Base-by-base conservation (phyloP, 92 coral and sea anemone species). In the Phenganax stokvisi region DNA sequence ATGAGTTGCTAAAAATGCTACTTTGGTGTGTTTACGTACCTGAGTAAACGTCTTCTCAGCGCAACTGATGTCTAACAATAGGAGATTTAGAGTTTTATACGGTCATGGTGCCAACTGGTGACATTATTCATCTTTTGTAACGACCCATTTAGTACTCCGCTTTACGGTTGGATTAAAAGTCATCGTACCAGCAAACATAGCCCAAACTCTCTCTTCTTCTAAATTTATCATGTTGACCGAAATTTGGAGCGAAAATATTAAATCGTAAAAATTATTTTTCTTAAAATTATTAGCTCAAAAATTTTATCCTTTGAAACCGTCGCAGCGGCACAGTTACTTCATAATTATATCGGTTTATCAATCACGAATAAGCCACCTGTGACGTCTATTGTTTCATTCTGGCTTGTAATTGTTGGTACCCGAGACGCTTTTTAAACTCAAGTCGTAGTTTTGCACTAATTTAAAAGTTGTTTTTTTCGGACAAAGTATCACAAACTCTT, bases 361-460 rank as follows among this genome's bases (percentile, higher is more conserved):
- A 37, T 37, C 47, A 37, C 47, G 58, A 54, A 63, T 51, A 28
- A 20, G 62, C 83, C 83, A 79, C 83, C 83, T 62, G 83, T 25
- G 74, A 13, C 12, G 9, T 63, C 27, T 31, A 30, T 79, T 79
- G 83, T 59, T 55, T 52, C 47, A 56, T 37, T 58, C 74, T 79
- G 61, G 73, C 65, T 79, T 47, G 20, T 54, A 30, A 63, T 79
- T 79, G 83, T 79, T 79, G 83, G 83, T 79, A 79, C 83, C 73
- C 17, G 83, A 51, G 56, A 79, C 44, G 54, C 51, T 28, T 70
- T 68, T 37, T 68, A n/a, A 68, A 68, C 47, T 20, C 37, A 37
- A 5, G 3, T 37, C 47, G 47, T 37, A 37, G 47, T 37, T 37
- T 37, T 5, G 47, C 47, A 37, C 47, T 37, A 37, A 37, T 37